These are phyloP conservation scores for Oscheius myriophilus DNA, from an alignment of 2,888 invertebrate species.

Conservation along the genomic window DNA sequence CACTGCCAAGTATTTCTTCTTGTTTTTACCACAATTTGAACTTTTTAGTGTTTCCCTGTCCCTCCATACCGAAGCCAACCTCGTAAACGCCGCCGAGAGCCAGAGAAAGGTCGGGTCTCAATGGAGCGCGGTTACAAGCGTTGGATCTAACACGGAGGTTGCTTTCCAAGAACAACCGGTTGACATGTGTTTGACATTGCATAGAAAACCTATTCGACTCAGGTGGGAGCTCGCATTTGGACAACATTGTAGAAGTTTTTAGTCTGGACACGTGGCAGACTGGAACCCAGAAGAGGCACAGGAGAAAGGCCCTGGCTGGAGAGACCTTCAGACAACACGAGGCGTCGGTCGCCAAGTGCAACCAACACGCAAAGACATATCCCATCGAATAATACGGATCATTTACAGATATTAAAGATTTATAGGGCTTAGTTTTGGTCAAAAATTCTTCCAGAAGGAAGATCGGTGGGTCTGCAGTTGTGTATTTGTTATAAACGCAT, in stretches of 20 bases:
- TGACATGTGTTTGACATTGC: slow-evolving; percentile 3
- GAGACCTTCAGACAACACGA: slow-evolving; percentile 7
- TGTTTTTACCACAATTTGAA: neutral
- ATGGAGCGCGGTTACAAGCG: slow-evolving; percentile 9
- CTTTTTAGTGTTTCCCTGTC: slow-evolving; percentile 37
- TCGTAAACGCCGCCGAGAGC: slow-evolving; percentile 21
- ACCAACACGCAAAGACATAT: neutral
- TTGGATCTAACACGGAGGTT: slow-evolving; percentile 7
- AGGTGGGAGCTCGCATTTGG: neutral
- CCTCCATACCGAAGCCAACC: slow-evolving; percentile 30
- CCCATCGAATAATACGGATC: too few species aligned
- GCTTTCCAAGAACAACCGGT: neutral
- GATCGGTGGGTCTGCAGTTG: too few species aligned
- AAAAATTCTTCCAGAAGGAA: too few species aligned
- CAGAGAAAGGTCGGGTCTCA: slow-evolving; percentile 32
- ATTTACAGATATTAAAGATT: too few species aligned
- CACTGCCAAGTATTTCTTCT: slow-evolving; percentile 40
- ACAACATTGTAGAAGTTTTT: neutral
- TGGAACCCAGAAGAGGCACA: neutral
- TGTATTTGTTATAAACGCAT: too few species aligned
- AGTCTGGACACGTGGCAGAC: slow-evolving; percentile 13
- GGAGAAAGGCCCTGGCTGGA: slow-evolving; percentile 4
- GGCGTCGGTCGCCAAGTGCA: slow-evolving; percentile 10
- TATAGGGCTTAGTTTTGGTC: too few species aligned
- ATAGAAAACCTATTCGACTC: neutral